Percentiles rank a stretch among this genome's conserved stretches.
These are phyloP conservation scores for Oxystoma pomonae DNA, from an alignment of 2,888 invertebrate species.

Conservation along the genomic window DNA sequence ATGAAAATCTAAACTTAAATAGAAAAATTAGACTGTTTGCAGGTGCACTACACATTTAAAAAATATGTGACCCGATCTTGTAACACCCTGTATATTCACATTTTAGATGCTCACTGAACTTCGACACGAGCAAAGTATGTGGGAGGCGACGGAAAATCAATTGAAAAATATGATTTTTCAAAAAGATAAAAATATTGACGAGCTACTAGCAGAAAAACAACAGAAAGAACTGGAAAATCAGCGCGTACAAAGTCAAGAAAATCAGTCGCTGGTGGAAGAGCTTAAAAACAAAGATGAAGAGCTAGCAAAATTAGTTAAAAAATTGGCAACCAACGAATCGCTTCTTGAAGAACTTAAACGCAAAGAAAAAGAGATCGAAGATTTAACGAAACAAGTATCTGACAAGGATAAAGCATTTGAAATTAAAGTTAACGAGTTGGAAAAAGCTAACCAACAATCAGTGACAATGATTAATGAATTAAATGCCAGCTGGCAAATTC, in stretches of 20 bases:
- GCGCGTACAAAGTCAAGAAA: conserved; percentile 14
- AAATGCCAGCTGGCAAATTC: conserved; percentile 44
- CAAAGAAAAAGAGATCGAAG: not conserved
- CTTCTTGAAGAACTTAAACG: conserved; percentile 1
- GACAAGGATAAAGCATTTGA: too few relatives aligned
- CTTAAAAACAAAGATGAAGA: conserved; percentile 18
- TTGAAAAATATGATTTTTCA: conserved; percentile 21
- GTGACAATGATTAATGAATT: conserved; percentile 19
- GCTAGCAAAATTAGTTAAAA: conserved; percentile 28
- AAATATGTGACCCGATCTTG: too few relatives aligned
- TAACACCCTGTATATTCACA: too few relatives aligned
- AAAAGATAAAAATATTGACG: conserved; percentile 21
- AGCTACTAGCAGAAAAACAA: conserved; percentile 38
- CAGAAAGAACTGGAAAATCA: conserved; percentile 13
- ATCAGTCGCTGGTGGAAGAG: conserved; percentile 13
- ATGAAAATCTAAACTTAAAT: too few relatives aligned
- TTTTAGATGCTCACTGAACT: conserved; percentile 17
- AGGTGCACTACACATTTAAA: too few relatives aligned
- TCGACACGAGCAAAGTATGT: conserved; percentile 12
- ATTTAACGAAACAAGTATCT: too few relatives aligned
- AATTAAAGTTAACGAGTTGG: too few relatives aligned
- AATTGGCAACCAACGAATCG: conserved; percentile 34
- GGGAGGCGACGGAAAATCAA: conserved; percentile 23
- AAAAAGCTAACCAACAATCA: conserved; percentile 14
- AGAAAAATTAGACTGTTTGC: too few relatives aligned